These are phyloP conservation scores for Palythoa grandiflora DNA, from an alignment of 92 coral and sea anemone species.

Conservation along the genomic window DNA sequence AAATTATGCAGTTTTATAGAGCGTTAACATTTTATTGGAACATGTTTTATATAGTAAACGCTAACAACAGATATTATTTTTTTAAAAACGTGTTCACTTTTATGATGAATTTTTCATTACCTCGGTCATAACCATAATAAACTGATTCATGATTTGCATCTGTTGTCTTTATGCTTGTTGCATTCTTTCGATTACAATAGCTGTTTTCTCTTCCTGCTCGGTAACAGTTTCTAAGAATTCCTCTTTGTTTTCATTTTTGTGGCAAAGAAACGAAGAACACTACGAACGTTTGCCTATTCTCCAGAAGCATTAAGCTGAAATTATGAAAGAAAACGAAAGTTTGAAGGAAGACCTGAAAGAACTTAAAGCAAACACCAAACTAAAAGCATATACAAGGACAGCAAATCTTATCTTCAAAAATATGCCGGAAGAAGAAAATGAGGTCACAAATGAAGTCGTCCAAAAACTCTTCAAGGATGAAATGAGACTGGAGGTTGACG, in stretches of 20 bases:
- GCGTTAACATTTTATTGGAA: conserved; percentile 15
- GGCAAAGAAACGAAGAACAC: no score
- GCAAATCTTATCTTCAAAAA: no score
- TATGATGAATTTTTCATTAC: conserved; percentile 2
- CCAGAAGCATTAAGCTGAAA: no score
- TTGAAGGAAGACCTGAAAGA: no score
- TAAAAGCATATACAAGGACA: no score
- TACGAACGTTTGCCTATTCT: no score
- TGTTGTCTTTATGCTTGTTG: conserved; percentile 6
- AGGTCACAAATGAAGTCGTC: no score
- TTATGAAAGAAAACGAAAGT: no score
- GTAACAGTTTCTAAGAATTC: background rate
- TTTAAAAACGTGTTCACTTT: background rate
- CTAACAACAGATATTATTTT: background rate
- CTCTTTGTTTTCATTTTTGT: background rate
- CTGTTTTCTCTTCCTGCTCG: background rate
- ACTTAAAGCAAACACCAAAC: no score
- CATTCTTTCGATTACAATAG: background rate
- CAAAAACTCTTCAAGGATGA: no score
- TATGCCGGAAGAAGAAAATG: no score
- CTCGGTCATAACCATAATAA: conserved; percentile 3
- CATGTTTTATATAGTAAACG: background rate
- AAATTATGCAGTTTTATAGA: conserved; percentile 49
- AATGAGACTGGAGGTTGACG: no score
- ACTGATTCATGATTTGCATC: conserved; percentile 5